Evolutionary conservation across 2,888 invertebrate species (phyloP), one percentile per base, ranked within the genome.

Genomic region (Chymomyza caudatula): DNA sequence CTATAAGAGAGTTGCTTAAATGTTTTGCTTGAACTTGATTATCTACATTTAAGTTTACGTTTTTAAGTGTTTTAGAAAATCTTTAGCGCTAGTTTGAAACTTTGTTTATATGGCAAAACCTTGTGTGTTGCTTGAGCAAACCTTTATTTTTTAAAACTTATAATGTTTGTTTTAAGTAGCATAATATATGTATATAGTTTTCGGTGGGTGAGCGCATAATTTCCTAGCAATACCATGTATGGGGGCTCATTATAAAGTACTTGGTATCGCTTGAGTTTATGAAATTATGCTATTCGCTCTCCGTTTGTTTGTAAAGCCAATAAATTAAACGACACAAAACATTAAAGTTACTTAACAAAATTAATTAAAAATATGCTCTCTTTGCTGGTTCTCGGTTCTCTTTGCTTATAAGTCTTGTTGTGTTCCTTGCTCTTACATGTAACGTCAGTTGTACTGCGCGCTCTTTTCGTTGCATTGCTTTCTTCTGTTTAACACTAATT

Each of bases 181-280:
- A 56, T 55, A 25, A 17, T 52, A 43, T 47, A 62, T n/a, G 53
- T 15, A 43, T 19, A 56, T 52, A 44, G 13, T 66, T 58, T 66
- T 76, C 80, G 80, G 80, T 80, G 80, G 80, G 78, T 83, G 52
- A 63, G 69, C 78, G 70, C 51, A 63, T 65, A 63, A 62, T 67
- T 73, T 65, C 63, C 66, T 47, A 63, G 43, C 73, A 67, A 17
- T 22, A 20, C 49, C 53, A 57, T 63, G 43, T 57, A 3, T 6
- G 13, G 51, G 53, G 74, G 74, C 73, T 51, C 73, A 60, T 63
- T 61, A 15, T 25, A 25, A 25, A 5, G 11, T 11, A 2, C 29
- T 3, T 3, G 3, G 15, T 0, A 43, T n/a, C 47, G 4, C 19
- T 47, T 5, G 47, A 3, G 0, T 13, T 13, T 15, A 1, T 47